Percentiles rank a stretch among this genome's conserved stretches.
Conservation (phyloP, 1,140 invertebrate genomes). For the Brachionus manjavacas region DNA sequence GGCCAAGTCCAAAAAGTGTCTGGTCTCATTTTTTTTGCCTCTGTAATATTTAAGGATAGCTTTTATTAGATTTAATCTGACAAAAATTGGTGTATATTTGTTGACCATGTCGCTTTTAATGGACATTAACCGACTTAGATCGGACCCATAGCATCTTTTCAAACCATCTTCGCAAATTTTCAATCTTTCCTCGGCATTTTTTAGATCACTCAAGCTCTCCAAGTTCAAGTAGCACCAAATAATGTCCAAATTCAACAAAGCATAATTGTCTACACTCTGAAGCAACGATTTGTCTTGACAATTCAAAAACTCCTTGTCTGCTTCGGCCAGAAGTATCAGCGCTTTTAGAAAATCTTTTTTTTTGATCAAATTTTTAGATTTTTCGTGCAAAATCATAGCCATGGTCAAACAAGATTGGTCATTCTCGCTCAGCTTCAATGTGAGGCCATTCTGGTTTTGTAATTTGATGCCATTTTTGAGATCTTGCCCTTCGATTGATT, state of each 20-base stretch:
- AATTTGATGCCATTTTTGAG: neutral
- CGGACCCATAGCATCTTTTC: slow-evolving; percentile 66
- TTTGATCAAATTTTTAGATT: slow-evolving; percentile 66
- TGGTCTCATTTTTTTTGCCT: neutral
- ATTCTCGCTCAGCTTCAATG: neutral
- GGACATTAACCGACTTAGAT: slow-evolving; percentile 65
- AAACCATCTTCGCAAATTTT: slow-evolving; percentile 66
- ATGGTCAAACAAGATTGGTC: slow-evolving; percentile 60
- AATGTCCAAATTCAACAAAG: slow-evolving; percentile 72
- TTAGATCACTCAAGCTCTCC: slow-evolving; percentile 66
- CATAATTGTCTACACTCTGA: slow-evolving; percentile 70
- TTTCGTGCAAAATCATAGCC: slow-evolving; percentile 72
- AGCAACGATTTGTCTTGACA: neutral
- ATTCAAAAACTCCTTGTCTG: slow-evolving; percentile 66
- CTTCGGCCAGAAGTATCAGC: slow-evolving; percentile 68
- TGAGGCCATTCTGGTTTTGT: slow-evolving; percentile 29
- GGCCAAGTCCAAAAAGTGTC: neutral
- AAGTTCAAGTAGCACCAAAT: slow-evolving; percentile 76
- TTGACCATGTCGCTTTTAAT: slow-evolving; percentile 58
- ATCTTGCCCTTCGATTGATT: neutral
- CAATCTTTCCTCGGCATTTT: slow-evolving; percentile 65
- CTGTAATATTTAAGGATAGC: slow-evolving; percentile 23
- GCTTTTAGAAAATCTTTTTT: slow-evolving; percentile 66
- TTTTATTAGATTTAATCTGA: slow-evolving; percentile 20
- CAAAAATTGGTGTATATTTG: slow-evolving; percentile 31